A percentile compares a stretch with the other conserved stretches of the same genome.
These are phyloP conservation scores for Epinotia brunnichana DNA, from an alignment of 2,888 invertebrate species.

Conservation along the genomic window DNA sequence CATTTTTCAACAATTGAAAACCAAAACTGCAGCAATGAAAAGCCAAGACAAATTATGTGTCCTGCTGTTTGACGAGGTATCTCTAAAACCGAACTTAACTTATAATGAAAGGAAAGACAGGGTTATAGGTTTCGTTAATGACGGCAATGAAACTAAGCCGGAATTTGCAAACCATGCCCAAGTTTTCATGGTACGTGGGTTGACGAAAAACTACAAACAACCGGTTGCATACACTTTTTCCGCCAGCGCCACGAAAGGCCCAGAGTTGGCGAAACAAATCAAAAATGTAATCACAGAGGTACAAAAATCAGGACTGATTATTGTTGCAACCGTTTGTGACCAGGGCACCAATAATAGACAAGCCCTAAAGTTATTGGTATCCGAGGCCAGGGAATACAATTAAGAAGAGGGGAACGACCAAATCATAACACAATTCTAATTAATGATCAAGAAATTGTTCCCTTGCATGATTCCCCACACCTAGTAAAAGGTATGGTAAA, in stretches of 20 bases:
- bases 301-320: slow-evolving; percentile 45
- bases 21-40: background rate
- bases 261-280: slow-evolving; percentile 38
- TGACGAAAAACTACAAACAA: slow-evolving; percentile 41
- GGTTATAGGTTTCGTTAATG: slow-evolving; percentile 30
- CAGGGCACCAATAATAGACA: slow-evolving; percentile 36
- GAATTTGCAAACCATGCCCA: slow-evolving; percentile 38
- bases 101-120: slow-evolving; percentile 33
- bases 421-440: no score
- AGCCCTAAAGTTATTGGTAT: no score
- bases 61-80: slow-evolving; percentile 43
- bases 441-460: no score
- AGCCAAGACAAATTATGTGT: slow-evolving; percentile 14
- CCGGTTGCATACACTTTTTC: slow-evolving; percentile 28
- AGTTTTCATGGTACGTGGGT: slow-evolving; percentile 43
- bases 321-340: slow-evolving; percentile 54
- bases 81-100: slow-evolving; percentile 30
- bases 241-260: background rate
- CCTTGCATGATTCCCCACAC: no score
- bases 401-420: no score
- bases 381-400: no score
- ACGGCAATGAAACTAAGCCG: slow-evolving; percentile 2
- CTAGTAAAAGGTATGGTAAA: no score
- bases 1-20: slow-evolving; percentile 24
- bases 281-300: slow-evolving; percentile 32